Evolutionary conservation across 2,888 invertebrate species (phyloP), one percentile per base, ranked within the genome.

Genomic region (Drosophila incognita): DNA sequence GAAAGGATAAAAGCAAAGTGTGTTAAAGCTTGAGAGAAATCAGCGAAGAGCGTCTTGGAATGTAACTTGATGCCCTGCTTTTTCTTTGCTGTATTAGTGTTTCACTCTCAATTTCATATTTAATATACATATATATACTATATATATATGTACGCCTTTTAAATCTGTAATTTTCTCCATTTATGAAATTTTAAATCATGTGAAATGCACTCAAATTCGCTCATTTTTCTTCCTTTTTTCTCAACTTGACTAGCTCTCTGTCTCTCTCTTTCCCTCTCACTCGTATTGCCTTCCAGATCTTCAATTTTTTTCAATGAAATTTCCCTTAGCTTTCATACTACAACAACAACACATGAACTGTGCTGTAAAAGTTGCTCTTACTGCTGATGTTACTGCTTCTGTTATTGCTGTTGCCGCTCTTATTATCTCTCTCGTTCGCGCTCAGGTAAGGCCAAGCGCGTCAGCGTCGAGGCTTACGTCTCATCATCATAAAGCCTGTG

Each of bases 401-500:
- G 42, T 21, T 42, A 42, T 42, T 21, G 11, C 21, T 38, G 11
- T n/a, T 27, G 38, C n/a, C 27, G 27, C 36, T 27, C 46, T 51
- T 51, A 21, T 36, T 8, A 58, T 15, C 48, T 33, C 48, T 33
- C 53, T 18, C 27, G 27, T 33, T 42, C 10, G 35, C 27, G 56
- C 52, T 42, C 69, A 71, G 61, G 67, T 77, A 62, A 67, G 65
- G 53, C 69, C 35, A 66, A 63, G 48, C 79, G 61, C 79, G 82
- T 73, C 74, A 72, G 62, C 71, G 57, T 54, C 56, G 58, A 48
- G 38, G 54, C 66, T 70, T 27, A 40, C 54, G 54, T 79, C 79
- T 72, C 81, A 81, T 79, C 81, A 79, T 79, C 81, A 71, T 42
- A 70, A 68, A 74, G 79, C 77, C 70, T 74, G 83, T 84, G 83